Conservation (phyloP, 2,888 invertebrate species). For the Polylopha cassiicola region DNA sequence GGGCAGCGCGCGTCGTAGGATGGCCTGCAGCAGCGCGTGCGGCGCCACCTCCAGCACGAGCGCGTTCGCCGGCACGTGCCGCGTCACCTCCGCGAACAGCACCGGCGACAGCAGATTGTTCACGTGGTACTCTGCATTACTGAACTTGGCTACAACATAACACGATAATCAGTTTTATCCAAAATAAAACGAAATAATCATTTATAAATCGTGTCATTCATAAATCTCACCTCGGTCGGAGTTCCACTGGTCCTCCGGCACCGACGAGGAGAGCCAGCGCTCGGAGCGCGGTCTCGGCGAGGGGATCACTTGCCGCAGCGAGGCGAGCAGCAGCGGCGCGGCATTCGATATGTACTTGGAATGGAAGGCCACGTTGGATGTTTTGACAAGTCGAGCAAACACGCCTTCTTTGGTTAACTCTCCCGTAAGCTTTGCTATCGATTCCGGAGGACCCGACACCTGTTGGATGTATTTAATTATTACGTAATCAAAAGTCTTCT, state of each 20-base stretch:
- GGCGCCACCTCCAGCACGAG: slow-evolving; percentile 96
- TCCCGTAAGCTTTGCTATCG: slow-evolving; percentile 82
- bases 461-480: slow-evolving; percentile 24
- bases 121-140: slow-evolving; percentile 96
- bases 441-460: slow-evolving; percentile 89
- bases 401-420: slow-evolving; percentile 83
- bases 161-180: no score
- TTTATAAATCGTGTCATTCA: no score
- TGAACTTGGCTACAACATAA: slow-evolving; percentile 79
- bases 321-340: slow-evolving; percentile 86
- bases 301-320: slow-evolving; percentile 88
- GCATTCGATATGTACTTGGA: slow-evolving; percentile 92
- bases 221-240: slow-evolving; percentile 55
- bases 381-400: slow-evolving; percentile 91
- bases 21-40: slow-evolving; percentile 94
- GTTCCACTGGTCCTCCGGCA: slow-evolving; percentile 90
- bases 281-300: slow-evolving; percentile 86
- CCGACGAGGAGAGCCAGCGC: slow-evolving; percentile 95
- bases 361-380: slow-evolving; percentile 95
- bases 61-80: slow-evolving; percentile 90
- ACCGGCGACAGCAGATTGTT: slow-evolving; percentile 97
- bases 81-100: slow-evolving; percentile 92
- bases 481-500: no score
- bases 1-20: slow-evolving; percentile 90
- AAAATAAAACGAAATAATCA: no score